A percentile compares a stretch with the other conserved stretches of the same genome.
Conservation (phyloP, 2,113 vertebrate species). For the zebrafish (Danio rerio) region GRCz12tu NC_133178.1:37024001-37024500, state of each 20-base stretch:
- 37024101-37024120: background rate
- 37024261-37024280: no score
- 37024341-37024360: no score
- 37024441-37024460: no score
- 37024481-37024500: no score
- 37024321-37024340: no score
- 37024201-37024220: background rate
- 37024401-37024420: no score
- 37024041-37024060: no score
- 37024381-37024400: no score
- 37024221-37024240: background rate
- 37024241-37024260: background rate
- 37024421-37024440: no score
- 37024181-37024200: conserved; percentile 3
- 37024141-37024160: conserved; percentile 2
- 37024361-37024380: no score
- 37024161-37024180: background rate
- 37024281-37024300: background rate
- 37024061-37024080: background rate
- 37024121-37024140: background rate
- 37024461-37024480: no score
- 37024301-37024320: background rate
- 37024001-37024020: background rate
- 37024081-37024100: background rate
- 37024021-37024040: no score